phyloP scores from a whole-genome alignment of 2,113 vertebrate species.

The Epinephelus cyanopodus region DNA sequence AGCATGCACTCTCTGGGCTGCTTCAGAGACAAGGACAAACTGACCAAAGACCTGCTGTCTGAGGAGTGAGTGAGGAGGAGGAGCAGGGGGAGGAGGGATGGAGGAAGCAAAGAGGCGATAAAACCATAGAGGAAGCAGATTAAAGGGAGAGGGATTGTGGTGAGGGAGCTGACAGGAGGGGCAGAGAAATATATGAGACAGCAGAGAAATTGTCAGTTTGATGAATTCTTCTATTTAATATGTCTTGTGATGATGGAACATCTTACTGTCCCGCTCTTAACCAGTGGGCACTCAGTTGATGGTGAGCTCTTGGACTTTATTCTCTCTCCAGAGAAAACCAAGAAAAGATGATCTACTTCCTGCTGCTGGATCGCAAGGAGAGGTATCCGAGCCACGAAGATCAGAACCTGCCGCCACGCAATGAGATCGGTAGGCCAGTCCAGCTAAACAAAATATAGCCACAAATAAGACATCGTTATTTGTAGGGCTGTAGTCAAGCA shows the following conservation, averaged over 20 bases:
- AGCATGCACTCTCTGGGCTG: conserved; percentile 99
- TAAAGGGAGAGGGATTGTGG: not conserved
- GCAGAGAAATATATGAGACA: not conserved
- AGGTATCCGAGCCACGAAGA: conserved; percentile 98
- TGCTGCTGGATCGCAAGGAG: conserved; percentile 97
- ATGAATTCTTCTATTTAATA: conserved; percentile 54
- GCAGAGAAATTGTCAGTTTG: conserved; percentile 44
- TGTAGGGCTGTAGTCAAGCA: too few species aligned
- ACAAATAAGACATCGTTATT: too few species aligned
- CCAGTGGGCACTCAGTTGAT: not conserved
- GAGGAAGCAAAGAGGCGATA: not conserved
- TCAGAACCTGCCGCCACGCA: conserved; percentile 96
- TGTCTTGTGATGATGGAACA: conserved; percentile 35
- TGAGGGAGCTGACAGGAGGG: too few species aligned
- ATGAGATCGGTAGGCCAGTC: conserved; percentile 89
- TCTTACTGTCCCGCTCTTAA: conserved; percentile 16
- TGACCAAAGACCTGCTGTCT: conserved; percentile 96
- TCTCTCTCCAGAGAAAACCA: conserved; percentile 91
- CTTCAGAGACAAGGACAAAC: conserved; percentile 98
- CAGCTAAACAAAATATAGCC: not conserved
- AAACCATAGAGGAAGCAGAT: conserved; percentile 28
- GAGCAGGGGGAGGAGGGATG: not conserved
- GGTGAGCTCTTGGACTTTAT: not conserved
- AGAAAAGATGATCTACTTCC: conserved; percentile 99
- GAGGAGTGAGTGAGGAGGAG: conserved; percentile 90